Base-by-base conservation (phyloP, 2,888 invertebrate species). In the Oxystoma pomonae region DNA sequence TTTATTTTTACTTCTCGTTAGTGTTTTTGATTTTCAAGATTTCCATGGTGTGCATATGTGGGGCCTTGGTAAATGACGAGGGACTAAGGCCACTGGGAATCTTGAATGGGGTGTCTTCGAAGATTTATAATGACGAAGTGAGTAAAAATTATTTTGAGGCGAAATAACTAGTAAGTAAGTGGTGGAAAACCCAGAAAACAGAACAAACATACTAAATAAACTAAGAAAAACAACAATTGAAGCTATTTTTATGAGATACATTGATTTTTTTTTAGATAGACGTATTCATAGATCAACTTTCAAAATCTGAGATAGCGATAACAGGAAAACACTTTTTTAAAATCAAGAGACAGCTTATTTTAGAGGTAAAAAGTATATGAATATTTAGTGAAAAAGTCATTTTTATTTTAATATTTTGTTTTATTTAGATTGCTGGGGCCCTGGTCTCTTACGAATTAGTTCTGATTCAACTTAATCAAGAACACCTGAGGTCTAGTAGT, bases 41-140 rank as follows among this genome's bases (percentile, higher is more conserved):
- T 1, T 66, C 72, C 17, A 71, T 67, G 35, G 75, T 79, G 1
- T 76, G 74, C 22, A 63, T 78, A 1, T 76, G 72, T 69, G 77
- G 75, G 9, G 76, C 77, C 16, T 71, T 70, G 68, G 73, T 79
- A 20, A 72, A 78, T 61, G 77, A 78, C 52, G 77, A 76, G 67
- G 77, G 77, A 59, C 69, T 67, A 55, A 73, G 73, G 62, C 74
- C 77, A 2, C 64, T 73, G 16, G 65, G 67, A 16, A 81, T 86
- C 1, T 72, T 89, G n/a, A 88, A 87, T 72, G 84, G 87, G 51
- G 86, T 88, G 1, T 84, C 88, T 0, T 84, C 85, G 1, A 82
- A 84, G 0, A 84, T 84, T 7, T 90, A 87, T 70, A 86, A 87
- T 67, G 78, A 83, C 18, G 88, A 89, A 83, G 88, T 87, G 72